Evolutionary conservation across 2,113 vertebrate genomes (phyloP).

Genomic region (Channa maculata): DNA sequence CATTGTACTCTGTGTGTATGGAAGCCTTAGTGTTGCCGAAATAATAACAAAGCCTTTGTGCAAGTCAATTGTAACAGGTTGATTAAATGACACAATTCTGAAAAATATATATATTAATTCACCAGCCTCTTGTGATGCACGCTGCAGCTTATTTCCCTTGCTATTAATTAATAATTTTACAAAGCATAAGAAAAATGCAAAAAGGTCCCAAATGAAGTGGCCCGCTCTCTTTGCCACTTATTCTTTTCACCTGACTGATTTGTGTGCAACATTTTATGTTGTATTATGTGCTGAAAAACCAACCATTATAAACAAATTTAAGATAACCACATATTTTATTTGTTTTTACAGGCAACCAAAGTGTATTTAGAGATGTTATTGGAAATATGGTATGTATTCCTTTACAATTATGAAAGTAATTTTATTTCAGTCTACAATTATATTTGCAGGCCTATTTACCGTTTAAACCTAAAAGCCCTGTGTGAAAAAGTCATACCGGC

Average conservation of each 20-base stretch:
- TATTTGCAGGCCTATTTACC: not conserved
- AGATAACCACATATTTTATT: conserved; percentile 38
- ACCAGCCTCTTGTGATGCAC: no score
- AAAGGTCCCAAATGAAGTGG: not conserved
- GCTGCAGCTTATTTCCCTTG: no score
- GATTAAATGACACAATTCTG: no score
- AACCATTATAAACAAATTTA: not conserved
- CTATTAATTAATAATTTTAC: no score
- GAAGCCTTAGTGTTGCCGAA: no score
- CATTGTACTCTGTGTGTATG: not conserved
- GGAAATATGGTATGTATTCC: conserved; percentile 92
- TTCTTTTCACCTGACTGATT: not conserved
- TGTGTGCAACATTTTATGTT: not conserved
- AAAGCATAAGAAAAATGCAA: no score
- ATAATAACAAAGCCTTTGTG: no score
- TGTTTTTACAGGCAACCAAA: conserved; percentile 89
- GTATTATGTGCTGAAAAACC: not conserved
- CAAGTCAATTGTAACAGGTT: no score
- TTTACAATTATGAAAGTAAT: not conserved
- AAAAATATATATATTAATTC: no score
- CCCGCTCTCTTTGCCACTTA: no score
- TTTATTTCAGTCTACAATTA: not conserved
- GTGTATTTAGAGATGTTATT: conserved; percentile 90
- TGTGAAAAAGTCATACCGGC: not conserved
- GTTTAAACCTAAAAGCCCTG: not conserved